phyloP scores from a whole-genome alignment of 1,140 invertebrate genomes.

The Lamellibrachia luymesi region DNA sequence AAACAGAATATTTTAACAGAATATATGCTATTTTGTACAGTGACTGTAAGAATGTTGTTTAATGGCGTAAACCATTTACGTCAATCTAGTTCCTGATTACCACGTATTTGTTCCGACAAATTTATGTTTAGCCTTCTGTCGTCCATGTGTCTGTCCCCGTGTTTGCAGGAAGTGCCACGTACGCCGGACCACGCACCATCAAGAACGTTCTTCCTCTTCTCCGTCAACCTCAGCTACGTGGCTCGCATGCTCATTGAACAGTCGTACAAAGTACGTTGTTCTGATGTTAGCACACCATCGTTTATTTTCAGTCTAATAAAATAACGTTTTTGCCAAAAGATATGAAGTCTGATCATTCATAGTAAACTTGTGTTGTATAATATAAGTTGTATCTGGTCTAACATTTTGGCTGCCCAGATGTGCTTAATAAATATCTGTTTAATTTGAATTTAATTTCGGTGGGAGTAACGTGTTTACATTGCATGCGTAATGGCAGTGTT shows the following conservation, averaged over 20 bases:
- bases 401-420: too few relatives aligned
- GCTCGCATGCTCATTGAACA: conserved; percentile 72
- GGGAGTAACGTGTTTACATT: too few relatives aligned
- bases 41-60: neutral
- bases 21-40: neutral
- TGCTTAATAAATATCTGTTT: too few relatives aligned
- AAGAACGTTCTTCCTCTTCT: conserved; percentile 75
- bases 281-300: neutral
- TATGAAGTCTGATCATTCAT: too few relatives aligned
- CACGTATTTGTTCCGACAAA: neutral
- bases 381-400: too few relatives aligned
- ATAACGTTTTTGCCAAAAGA: too few relatives aligned
- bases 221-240: conserved; percentile 67
- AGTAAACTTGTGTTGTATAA: too few relatives aligned
- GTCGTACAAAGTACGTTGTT: conserved; percentile 65
- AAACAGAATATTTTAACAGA: neutral
- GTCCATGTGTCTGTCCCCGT: neutral
- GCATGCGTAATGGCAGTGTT: too few relatives aligned
- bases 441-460: too few relatives aligned
- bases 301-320: neutral
- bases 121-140: neutral
- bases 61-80: neutral
- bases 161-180: conserved; percentile 65
- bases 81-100: neutral
- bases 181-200: conserved; percentile 62